These are phyloP conservation scores for Sisyra nigra DNA, from an alignment of 2,888 invertebrate genomes.

Conservation along the genomic window DNA sequence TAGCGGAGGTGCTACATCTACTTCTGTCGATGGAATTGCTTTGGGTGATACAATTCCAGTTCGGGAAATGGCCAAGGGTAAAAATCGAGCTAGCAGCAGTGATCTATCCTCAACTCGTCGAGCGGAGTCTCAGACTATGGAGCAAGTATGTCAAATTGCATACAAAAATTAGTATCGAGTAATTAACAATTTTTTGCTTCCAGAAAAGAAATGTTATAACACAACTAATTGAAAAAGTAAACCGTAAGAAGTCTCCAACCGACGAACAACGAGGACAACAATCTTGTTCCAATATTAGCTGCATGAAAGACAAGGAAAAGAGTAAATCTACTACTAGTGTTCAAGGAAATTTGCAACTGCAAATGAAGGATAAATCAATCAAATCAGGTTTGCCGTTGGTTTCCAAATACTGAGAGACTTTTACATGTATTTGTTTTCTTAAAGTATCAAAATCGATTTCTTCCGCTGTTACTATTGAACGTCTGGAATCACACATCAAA, in stretches of 20 bases:
- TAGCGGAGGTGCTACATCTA: neutral
- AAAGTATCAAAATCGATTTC: too few species aligned
- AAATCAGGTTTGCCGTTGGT: neutral
- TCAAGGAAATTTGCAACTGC: neutral
- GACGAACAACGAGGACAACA: constrained; percentile 5
- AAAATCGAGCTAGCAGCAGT: neutral
- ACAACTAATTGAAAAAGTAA: constrained; percentile 25
- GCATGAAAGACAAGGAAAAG: constrained; percentile 20
- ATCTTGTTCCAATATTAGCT: constrained; percentile 8
- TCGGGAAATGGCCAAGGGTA: constrained; percentile 1
- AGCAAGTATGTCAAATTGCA: neutral
- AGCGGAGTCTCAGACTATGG: neutral
- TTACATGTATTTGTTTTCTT: too few species aligned
- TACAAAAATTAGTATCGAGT: neutral
- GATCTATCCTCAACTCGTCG: neutral
- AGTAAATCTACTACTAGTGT: constrained; percentile 19
- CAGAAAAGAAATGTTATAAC: constrained; percentile 22
- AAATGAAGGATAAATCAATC: neutral
- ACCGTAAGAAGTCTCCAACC: constrained; percentile 6
- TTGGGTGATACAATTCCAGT: constrained; percentile 6
- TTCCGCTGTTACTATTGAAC: constrained; percentile 19
- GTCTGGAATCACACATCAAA: constrained; percentile 28
- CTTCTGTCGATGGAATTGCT: neutral
- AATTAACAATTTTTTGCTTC: constrained; percentile 6
- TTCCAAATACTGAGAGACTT: too few species aligned